Evolutionary conservation across 2,888 invertebrate genomes (phyloP), one percentile per base, ranked within the genome.

Genomic region (Ceraclea dissimilis): DNA sequence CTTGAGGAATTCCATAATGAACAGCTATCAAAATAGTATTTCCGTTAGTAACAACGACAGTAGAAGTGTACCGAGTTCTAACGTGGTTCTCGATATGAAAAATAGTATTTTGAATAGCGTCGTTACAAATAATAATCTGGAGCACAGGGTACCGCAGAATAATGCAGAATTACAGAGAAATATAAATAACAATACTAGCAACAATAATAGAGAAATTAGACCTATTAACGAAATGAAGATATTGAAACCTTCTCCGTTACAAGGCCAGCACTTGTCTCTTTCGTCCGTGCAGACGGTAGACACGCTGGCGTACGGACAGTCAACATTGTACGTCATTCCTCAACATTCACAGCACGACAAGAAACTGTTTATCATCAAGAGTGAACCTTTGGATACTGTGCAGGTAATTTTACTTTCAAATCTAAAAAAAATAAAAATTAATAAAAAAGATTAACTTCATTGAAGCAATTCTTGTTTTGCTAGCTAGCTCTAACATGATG

Each of bases 341-440:
- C 75, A 74, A 59, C 69, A 66, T 56, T 63, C 68, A 39, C 66
- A 75, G 16, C 71, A 73, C 34, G 84, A 85, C 50, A 84, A 85
- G 67, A 85, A 84, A 67, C 72, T 82, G 61, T 79, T 85, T 65
- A 76, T 85, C 53, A 80, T 82, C 59, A 85, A 85, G 68, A 83
- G 79, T 68, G 79, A 84, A 62, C 78, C 78, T 1, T 46, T 70
- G 48, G 79, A 81, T 54, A 64, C 75, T 68, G 68, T 71, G 55
- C 75, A 75, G 66, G 71, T 80, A 66, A 54, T 26, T 26, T 26
- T 26, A 10, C 26, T 26, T 26, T n/a, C 16, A 16, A 5, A 44
- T 21, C 19, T 6, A 49, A n/a, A n/a, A n/a, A n/a, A n/a, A n/a
- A n/a, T n/a, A n/a, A n/a, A n/a, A n/a, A n/a, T n/a, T 8, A 31